These are phyloP conservation scores for Stichopus horrens DNA, from an alignment of 53 echinoderm and acorn worm species.

Conservation along the genomic window DNA sequence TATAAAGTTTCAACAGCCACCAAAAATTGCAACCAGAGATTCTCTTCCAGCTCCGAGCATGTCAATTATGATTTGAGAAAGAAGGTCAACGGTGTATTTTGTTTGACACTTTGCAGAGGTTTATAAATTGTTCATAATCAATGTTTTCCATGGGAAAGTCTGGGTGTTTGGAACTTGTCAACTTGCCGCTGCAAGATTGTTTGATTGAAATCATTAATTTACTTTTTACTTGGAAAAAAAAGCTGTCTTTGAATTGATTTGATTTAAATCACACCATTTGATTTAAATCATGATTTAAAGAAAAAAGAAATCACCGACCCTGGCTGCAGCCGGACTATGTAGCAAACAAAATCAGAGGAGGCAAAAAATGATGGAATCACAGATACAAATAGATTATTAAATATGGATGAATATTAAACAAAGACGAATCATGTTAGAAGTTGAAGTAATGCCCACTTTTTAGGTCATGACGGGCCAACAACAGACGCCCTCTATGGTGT, in stretches of 20 bases:
- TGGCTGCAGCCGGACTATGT: no score
- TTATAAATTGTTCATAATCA: neutral
- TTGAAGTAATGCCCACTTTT: no score
- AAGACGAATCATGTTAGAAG: no score
- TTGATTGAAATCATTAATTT: neutral
- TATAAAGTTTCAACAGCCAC: neutral
- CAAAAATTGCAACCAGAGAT: no score
- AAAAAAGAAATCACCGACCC: no score
- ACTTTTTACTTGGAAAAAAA: neutral
- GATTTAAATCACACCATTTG: neutral
- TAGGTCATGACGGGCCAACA: no score
- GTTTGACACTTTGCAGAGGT: neutral
- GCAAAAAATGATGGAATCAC: neutral
- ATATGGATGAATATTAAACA: neutral
- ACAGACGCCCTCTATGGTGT: no score
- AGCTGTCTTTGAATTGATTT: neutral
- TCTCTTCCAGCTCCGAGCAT: no score
- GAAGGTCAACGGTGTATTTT: no score
- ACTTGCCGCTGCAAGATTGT: neutral
- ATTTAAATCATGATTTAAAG: neutral
- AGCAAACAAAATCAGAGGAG: neutral
- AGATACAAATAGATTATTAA: neutral
- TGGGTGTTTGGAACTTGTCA: neutral
- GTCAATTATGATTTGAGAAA: no score
- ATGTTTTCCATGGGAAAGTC: neutral